Evolutionary conservation across 1,140 invertebrate genomes (phyloP).

Genomic region (Chironomus striatipennis): DNA sequence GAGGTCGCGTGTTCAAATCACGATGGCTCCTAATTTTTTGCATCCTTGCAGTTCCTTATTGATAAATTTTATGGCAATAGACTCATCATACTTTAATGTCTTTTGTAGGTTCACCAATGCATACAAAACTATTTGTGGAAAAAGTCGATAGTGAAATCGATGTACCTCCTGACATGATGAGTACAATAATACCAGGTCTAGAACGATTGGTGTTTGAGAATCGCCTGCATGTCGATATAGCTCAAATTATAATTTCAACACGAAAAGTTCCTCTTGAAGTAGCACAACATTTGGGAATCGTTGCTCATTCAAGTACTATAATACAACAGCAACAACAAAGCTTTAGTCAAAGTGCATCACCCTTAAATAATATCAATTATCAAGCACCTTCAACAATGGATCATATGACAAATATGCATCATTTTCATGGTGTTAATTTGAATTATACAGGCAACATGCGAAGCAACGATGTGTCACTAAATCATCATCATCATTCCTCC

Average conservation of each 20-base stretch:
- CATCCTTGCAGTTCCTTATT: too few species aligned
- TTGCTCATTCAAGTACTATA: slow-evolving; percentile 33
- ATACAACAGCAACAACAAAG: slow-evolving; percentile 29
- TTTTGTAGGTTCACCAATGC: slow-evolving; percentile 56
- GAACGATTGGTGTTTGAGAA: slow-evolving; percentile 40
- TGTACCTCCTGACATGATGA: slow-evolving; percentile 36
- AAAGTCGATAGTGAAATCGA: slow-evolving; percentile 35
- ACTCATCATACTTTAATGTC: background rate
- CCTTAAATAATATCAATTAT: slow-evolving; percentile 28
- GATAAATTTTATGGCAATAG: background rate
- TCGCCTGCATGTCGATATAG: slow-evolving; percentile 38
- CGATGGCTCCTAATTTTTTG: background rate
- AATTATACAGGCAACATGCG: slow-evolving; percentile 28
- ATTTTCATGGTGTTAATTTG: slow-evolving; percentile 37
- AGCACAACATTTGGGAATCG: slow-evolving; percentile 37
- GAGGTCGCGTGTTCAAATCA: too few species aligned
- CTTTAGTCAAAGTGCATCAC: slow-evolving; percentile 34
- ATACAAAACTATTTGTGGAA: slow-evolving; percentile 36
- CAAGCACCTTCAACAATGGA: slow-evolving; percentile 26
- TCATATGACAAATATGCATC: slow-evolving; percentile 25
- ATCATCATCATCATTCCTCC: slow-evolving; percentile 32
- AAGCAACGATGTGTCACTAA: slow-evolving; percentile 35
- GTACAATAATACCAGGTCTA: slow-evolving; percentile 37
- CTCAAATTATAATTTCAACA: slow-evolving; percentile 39
- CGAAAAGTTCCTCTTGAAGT: slow-evolving; percentile 41